These are phyloP conservation scores for Ornithoptera priamus DNA, from an alignment of 2,888 invertebrate species.

Conservation along the genomic window DNA sequence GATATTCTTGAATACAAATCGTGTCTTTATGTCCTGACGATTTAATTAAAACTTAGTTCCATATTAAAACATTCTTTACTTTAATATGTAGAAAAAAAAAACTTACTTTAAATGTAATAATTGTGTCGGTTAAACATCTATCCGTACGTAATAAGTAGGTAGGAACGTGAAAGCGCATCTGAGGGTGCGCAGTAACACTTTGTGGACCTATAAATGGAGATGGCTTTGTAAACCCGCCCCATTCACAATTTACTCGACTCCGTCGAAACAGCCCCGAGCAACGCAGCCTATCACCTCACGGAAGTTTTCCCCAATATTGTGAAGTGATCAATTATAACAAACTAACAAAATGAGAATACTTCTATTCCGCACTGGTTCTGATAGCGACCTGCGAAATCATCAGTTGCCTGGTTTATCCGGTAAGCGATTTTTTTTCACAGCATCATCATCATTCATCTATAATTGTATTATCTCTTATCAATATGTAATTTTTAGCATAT, in stretches of 20 bases:
- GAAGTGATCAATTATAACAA: conserved; percentile 48
- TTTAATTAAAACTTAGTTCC: not conserved
- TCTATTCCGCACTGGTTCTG: conserved; percentile 50
- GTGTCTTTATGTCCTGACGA: not conserved
- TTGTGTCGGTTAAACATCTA: not conserved
- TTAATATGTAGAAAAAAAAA: not conserved
- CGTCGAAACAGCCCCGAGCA: conserved; percentile 52
- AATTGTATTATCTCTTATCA: too few species aligned
- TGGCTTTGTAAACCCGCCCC: conserved; percentile 51
- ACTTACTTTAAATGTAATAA: conserved; percentile 27
- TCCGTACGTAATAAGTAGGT: conserved; percentile 31
- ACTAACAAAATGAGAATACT: conserved; percentile 58
- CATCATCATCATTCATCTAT: not conserved
- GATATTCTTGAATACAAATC: not conserved
- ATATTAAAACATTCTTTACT: not conserved
- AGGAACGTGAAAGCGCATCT: conserved; percentile 56
- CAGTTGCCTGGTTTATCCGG: conserved; percentile 62
- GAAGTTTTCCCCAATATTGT: conserved; percentile 52
- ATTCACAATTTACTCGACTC: conserved; percentile 63
- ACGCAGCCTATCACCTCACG: conserved; percentile 34
- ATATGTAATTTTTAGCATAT: too few species aligned
- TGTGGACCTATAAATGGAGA: conserved; percentile 66
- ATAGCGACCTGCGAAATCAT: conserved; percentile 57
- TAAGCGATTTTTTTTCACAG: conserved; percentile 45
- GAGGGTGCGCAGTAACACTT: conserved; percentile 67